phyloP scores from a whole-genome alignment of 1,140 invertebrate genomes.

The Aphaenogaster ashmeadi region DNA sequence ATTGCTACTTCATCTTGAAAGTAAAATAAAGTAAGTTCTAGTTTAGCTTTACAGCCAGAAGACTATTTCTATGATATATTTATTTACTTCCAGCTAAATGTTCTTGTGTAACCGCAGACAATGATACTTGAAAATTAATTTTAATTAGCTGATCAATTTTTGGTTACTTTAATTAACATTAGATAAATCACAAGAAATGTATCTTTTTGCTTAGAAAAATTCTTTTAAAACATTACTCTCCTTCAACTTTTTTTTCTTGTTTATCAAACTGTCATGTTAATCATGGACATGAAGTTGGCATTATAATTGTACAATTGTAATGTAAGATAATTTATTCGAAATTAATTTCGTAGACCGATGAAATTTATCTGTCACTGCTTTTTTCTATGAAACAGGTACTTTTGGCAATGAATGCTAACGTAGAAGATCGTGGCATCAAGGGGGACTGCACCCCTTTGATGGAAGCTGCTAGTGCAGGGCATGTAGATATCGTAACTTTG shows the following conservation, averaged over 20 bases:
- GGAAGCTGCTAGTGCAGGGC: constrained; percentile 98
- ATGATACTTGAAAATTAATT: background rate
- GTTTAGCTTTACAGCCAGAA: background rate
- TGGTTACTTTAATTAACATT: constrained; percentile 11
- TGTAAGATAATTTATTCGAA: constrained; percentile 1
- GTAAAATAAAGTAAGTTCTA: constrained; percentile 4
- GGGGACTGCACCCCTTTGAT: constrained; percentile 98
- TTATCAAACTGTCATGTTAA: constrained; percentile 39
- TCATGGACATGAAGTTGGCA: constrained; percentile 46
- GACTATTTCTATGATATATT: background rate
- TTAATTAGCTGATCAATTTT: constrained; percentile 13
- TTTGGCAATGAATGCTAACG: constrained; percentile 98
- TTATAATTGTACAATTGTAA: constrained; percentile 32
- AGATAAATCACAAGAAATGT: background rate
- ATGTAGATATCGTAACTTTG: constrained; percentile 97
- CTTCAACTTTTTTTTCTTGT: constrained; percentile 45
- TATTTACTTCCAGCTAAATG: background rate
- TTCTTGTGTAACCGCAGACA: background rate
- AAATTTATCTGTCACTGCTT: constrained; percentile 12
- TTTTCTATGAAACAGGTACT: constrained; percentile 90
- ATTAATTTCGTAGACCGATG: background rate
- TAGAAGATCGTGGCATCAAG: constrained; percentile 98
- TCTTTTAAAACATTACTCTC: background rate
- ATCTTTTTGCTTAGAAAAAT: background rate
- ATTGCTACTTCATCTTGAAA: background rate